Conservation (phyloP, 2,888 invertebrate genomes). For the Odontothrips loti region DNA sequence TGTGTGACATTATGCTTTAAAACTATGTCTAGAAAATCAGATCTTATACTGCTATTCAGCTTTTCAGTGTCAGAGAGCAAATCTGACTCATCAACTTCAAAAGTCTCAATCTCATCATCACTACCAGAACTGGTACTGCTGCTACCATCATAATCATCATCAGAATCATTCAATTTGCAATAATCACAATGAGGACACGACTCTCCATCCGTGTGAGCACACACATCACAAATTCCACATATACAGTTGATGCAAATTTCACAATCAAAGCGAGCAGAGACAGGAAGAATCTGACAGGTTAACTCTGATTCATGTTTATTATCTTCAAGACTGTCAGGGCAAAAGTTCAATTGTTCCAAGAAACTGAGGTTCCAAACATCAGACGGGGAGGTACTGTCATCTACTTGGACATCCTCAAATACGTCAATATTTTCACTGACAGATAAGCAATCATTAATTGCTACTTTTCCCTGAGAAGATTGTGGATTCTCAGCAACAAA, state of each 20-base stretch:
- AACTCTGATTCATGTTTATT: neutral
- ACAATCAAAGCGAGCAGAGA: neutral
- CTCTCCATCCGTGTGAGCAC: neutral
- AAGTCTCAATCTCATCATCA: too few species aligned
- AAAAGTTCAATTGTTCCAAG: neutral
- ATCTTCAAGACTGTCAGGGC: neutral
- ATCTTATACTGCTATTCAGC: too few species aligned
- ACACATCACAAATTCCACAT: neutral
- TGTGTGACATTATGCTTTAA: too few species aligned
- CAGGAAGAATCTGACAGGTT: neutral
- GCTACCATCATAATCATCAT: neutral
- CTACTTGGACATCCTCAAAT: neutral
- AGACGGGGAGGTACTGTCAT: neutral
- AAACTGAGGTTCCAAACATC: neutral
- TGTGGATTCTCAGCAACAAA: too few species aligned
- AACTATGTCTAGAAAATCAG: too few species aligned
- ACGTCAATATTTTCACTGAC: neutral
- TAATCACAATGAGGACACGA: neutral
- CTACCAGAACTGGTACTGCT: too few species aligned
- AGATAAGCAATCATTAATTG: neutral
- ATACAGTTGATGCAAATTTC: neutral
- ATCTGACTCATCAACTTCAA: too few species aligned
- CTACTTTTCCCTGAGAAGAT: too few species aligned
- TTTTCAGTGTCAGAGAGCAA: too few species aligned
- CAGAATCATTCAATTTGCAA: neutral